Evolutionary conservation across 2,888 invertebrate genomes (phyloP), one percentile per base, ranked within the genome.

Genomic region (Bellardia bayeri): DNA sequence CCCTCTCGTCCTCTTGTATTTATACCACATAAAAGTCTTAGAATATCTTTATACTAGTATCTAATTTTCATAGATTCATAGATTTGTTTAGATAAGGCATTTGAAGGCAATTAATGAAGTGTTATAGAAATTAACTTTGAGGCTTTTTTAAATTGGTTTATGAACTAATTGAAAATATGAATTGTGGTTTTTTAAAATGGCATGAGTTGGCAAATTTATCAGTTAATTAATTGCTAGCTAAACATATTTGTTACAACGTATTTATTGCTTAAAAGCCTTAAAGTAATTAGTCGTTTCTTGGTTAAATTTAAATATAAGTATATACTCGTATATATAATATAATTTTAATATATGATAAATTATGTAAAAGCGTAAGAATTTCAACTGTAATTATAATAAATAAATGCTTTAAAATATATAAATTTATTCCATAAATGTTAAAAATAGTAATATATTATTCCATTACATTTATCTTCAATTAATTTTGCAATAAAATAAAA

Each of bases 41-140:
- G 5, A 45, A 13, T 45, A 45, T 11, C 45, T 11, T 45, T 4
- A 45, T 11, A 13, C 4, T 23, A 23, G 7, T 51, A 51, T 51
- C 6, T 51, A 5, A 51, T 51, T 51, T n/a, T 51, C 51, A n/a
- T n/a, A n/a, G n/a, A 6, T 5, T n/a, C 23, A 23, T 56, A 23
- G 23, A 16, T 56, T 3, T 9, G 6, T 16, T 16, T 56, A 16
- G 66, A 61, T 82, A 82, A 66, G 45, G 16, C 56, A 49, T 58
- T 58, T 74, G 42, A 14, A 51, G 68, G 61, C 84, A 58, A 68
- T 85, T 68, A 79, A 84, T 79, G 51, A 85, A 74, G 84, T 85
- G 74, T 68, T 54, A 33, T 1, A 45, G 49, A 74, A 74, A 68
- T 85, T 68, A 74, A 42, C 42, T 74, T 49, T 14, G 13, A 74